Base-by-base conservation (phyloP, 2,113 vertebrate genomes). In the Passer montanus region DNA sequence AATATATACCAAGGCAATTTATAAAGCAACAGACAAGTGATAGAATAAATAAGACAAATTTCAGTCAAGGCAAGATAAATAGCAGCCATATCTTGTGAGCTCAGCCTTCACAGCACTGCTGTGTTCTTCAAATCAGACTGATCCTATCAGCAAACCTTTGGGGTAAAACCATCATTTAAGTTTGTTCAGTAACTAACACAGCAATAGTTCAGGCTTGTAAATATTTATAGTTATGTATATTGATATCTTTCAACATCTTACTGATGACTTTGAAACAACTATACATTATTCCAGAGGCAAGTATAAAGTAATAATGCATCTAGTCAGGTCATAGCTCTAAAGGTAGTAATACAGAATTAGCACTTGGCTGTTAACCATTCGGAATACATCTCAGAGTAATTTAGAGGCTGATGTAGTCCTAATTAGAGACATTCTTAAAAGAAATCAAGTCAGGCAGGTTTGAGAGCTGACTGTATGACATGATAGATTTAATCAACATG, bases 391-490 rank as follows among this genome's bases (percentile, higher is more conserved):
- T 46, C 50, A 81, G 52, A 56, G 64, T 78, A 47, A 89, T 93
- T 70, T 47, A 84, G 64, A 93, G 50, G 50, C 15, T 74, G 60
- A 63, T 64, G 60, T 8, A 72, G 64, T 46, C 41, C 60, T 80
- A 86, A 90, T 73, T 63, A 92, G 46, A 90, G 72, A 59, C n/a
- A 35, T 59, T 89, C 37, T 59, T 81, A 74, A 47, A 19, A 76
- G 69, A 79, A 93, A 83, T 73, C 66, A 80, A 46, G 87, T 74
- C 47, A 93, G 80, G 47, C 88, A 90, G 52, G 90, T 90, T 89
- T 87, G 63, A 59, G 59, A 90, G 30, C 27, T 43, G 41, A 53
- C 30, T 79, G 30, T 72, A 33, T 49, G 28, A 53, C 46, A 43
- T 3, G 8, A 77, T 0, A 16, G 28, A 77, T 13, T 43, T 80